Evolutionary conservation across 2,113 vertebrate genomes (phyloP), one percentile per base, ranked within the genome.

Genomic region (Romanogobio albipinnatus): DNA sequence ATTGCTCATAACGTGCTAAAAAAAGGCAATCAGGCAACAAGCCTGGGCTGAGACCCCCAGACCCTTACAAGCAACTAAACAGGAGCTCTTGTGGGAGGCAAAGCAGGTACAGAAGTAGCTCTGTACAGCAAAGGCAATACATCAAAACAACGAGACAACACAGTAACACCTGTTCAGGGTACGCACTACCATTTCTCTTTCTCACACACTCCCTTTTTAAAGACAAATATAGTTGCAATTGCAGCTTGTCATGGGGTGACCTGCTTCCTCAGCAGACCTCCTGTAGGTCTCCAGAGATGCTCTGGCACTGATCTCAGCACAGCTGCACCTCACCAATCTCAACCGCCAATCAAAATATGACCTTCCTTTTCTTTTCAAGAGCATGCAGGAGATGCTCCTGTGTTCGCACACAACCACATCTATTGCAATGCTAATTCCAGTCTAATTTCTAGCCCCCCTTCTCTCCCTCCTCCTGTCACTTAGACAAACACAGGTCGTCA

Each of bases 101-200:
- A 75, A 24, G n/a, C 33, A 39, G 74, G 70, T 71, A 73, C 59
- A 43, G 36, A 84, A 86, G 75, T 76, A 74, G 82, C 82, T 84
- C 77, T 45, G 43, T 53, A 73, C 71, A 86, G 76, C 77, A 86
- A 58, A 62, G 79, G 85, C 78, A 78, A 88, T 86, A 74, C 78
- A 88, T 88, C 87, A 88, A 82, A 88, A 86, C 87, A 82, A 82
- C 59, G 64, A 86, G 78, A 86, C 85, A 85, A 88, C 87, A 88
- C 62, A 53, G 82, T 84, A 88, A 84, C 87, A 88, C 87, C 87
- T 86, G 87, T 88, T 86, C 85, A n/a, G 53, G 64, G 87, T 86
- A 81, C 81, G 70, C 17, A 24, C 64, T 33, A 26, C 85, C 71
- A 81, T 47, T 62, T 73, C 86, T 76, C 81, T 78, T 11, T 47